phyloP scores from a whole-genome alignment of 1,140 invertebrate species.

The Holcopasites calliopsidis region DNA sequence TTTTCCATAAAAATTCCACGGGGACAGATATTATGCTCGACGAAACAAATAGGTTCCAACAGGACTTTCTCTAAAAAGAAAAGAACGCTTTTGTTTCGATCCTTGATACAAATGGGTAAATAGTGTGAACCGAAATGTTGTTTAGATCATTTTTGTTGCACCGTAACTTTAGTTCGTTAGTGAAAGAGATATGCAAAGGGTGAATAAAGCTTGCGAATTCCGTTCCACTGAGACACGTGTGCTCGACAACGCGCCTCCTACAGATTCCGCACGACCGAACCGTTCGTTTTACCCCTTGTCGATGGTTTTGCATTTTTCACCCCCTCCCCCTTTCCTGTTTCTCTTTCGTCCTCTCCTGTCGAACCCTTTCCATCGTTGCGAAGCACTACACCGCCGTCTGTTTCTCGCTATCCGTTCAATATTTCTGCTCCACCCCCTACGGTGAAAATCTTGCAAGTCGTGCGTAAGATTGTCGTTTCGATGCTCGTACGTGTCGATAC shows the following conservation, averaged over 20 bases:
- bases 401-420: constrained; percentile 17
- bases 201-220: background rate
- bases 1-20: too few relatives aligned
- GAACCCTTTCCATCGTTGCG: constrained; percentile 43
- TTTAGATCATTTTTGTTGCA: too few relatives aligned
- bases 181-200: too few relatives aligned
- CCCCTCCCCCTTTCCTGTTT: constrained; percentile 5
- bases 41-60: too few relatives aligned
- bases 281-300: constrained; percentile 57
- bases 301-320: constrained; percentile 59
- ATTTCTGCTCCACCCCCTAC: background rate
- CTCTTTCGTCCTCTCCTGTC: background rate
- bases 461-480: constrained; percentile 18
- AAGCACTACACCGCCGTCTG: constrained; percentile 30
- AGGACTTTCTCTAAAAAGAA: too few relatives aligned
- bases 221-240: constrained; percentile 34
- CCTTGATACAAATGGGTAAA: too few relatives aligned
- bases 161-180: too few relatives aligned
- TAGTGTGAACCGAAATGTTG: too few relatives aligned
- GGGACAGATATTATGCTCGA: too few relatives aligned
- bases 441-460: constrained; percentile 38
- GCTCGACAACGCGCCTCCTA: constrained; percentile 37
- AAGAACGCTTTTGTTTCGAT: too few relatives aligned
- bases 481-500: background rate
- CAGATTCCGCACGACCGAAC: constrained; percentile 53